Evolutionary conservation across 64 coral and sea anemone species (phyloP).

Genomic region (Stichodactyla helianthus): DNA sequence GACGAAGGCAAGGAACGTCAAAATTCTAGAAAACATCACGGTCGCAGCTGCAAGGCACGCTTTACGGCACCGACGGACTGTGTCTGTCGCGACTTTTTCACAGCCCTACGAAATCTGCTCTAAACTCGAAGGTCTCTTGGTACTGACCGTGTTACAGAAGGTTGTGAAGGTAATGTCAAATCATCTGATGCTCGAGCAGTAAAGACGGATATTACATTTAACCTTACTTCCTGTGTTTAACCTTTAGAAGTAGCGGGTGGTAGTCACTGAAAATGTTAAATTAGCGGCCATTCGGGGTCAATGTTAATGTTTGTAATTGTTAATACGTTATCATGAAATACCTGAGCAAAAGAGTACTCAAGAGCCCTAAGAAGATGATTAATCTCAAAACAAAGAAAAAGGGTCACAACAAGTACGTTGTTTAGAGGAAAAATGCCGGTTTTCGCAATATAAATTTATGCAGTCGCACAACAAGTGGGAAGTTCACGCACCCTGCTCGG

Average conservation of each 20-base stretch:
- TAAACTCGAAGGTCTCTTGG: neutral
- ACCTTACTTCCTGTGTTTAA: constrained; percentile 10
- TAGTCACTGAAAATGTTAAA: neutral
- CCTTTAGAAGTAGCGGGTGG: neutral
- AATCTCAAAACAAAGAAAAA: neutral
- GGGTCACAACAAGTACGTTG: neutral
- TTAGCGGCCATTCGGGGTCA: no score
- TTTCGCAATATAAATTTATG: neutral
- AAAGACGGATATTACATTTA: neutral
- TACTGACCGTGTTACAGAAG: neutral
- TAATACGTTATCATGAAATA: no score
- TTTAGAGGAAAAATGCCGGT: neutral
- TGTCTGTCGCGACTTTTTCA: no score
- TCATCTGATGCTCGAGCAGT: neutral
- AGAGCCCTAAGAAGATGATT: neutral
- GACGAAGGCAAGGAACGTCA: no score
- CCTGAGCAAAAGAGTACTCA: no score
- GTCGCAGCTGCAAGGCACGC: no score
- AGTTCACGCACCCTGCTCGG: neutral
- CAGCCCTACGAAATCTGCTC: no score
- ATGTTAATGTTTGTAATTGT: no score
- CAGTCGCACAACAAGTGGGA: neutral
- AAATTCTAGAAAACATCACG: no score
- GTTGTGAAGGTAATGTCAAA: neutral
- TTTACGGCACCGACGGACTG: no score